Evolutionary conservation across 1,140 invertebrate genomes (phyloP), one percentile per base, ranked within the genome.

Genomic region (Linepithema humile): DNA sequence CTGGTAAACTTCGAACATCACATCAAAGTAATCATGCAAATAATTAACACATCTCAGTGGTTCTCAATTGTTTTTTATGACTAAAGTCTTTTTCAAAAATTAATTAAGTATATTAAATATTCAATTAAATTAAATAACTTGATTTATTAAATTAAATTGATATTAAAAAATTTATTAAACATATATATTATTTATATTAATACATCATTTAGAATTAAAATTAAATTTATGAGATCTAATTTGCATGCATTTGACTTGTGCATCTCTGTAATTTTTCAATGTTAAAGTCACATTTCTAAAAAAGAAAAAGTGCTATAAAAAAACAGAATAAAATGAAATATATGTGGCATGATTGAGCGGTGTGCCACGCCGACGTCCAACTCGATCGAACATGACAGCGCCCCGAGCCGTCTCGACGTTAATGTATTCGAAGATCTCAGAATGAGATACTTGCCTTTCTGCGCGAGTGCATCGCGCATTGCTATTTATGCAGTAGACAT

Each of bases 341-440:
- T 32, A n/a, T n/a, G 26, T 15, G 35, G 35, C 12, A 59, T 59
- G 69, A 73, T 86, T 75, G 64, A 77, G 12, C 84, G 29, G 32
- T 62, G 38, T 29, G 26, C 50, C 26, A 15, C 23, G 55, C 67
- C 50, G 26, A 59, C 62, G 48, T 69, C 62, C 20, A 9, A 32
- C 50, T 10, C 43, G 50, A 69, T 70, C 50, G 75, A 86, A 82
- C 84, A 82, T 74, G 75, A 80, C 78, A 45, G 69, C 74, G 70
- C 23, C 69, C 43, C 17, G 55, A 78, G 83, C 29, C 50, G n/a
- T 72, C 75, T 80, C 57, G 82, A 84, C 72, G 55, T 72, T 87
- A 87, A 87, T 84, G 72, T 77, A 87, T 84, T 82, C 80, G 43
- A 48, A 55, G 70, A 64, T 84, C 65, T 55, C 64, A 23, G 60